Conservation (phyloP, 2,113 vertebrate species). For the Aegithalos caudatus region DNA sequence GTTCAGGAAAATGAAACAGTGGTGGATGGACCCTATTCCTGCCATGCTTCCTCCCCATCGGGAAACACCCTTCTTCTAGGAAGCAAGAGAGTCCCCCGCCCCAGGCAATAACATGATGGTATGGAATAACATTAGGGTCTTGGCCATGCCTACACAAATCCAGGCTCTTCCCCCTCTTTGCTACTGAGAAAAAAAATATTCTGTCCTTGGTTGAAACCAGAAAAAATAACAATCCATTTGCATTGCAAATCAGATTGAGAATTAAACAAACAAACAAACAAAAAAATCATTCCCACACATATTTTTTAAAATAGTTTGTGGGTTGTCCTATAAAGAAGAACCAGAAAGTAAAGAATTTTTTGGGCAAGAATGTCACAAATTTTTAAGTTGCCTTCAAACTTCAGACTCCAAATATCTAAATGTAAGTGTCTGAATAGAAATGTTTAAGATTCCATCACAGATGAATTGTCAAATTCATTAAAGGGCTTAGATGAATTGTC, state of each 20-base stretch:
- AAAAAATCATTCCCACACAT: neutral
- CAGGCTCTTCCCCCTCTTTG: neutral
- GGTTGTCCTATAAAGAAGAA: neutral
- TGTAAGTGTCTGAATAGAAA: neutral
- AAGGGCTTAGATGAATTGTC: neutral
- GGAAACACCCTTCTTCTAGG: neutral
- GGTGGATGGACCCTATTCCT: accelerated
- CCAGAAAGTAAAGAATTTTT: neutral
- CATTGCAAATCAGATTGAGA: neutral
- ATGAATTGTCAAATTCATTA: too few relatives aligned
- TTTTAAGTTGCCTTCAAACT: neutral
- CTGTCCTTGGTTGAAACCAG: neutral
- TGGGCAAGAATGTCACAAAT: neutral
- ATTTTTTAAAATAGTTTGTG: neutral
- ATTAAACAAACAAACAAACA: too few relatives aligned
- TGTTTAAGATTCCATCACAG: neutral
- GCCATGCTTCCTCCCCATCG: neutral
- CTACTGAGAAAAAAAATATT: neutral
- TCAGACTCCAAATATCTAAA: neutral
- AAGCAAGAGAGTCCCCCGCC: neutral
- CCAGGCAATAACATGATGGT: neutral
- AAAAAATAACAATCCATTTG: neutral
- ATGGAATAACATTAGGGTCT: neutral
- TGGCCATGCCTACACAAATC: neutral
- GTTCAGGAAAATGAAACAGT: neutral